These are phyloP conservation scores for Momotus momota DNA, from an alignment of 2,797 vertebrate species.

Conservation along the genomic window DNA sequence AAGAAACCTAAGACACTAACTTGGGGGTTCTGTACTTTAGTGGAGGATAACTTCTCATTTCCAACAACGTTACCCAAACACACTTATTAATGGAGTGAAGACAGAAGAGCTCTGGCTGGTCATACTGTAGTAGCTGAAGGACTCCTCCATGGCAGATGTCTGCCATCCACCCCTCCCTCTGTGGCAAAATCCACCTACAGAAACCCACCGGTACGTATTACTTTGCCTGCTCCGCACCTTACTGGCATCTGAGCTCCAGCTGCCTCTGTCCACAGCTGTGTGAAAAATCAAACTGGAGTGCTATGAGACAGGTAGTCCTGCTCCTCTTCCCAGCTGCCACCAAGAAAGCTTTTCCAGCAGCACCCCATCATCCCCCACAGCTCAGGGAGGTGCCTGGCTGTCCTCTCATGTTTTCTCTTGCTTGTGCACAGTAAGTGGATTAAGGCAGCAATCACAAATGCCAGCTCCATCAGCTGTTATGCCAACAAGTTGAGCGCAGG, in stretches of 20 bases:
- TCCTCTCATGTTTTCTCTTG: neutral
- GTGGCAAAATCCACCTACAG: neutral
- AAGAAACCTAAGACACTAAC: neutral
- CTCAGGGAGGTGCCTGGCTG: neutral
- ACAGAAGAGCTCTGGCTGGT: neutral
- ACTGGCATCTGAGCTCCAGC: neutral
- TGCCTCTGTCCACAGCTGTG: neutral
- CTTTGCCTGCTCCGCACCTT: neutral
- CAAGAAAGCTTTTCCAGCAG: neutral
- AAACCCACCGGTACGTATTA: neutral
- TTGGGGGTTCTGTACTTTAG: neutral
- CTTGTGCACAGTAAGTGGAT: neutral
- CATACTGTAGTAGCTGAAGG: neutral
- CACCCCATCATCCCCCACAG: neutral
- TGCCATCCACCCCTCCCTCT: neutral
- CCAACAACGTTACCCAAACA: neutral
- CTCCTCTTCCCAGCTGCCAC: neutral
- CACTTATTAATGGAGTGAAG: neutral
- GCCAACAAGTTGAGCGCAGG: neutral
- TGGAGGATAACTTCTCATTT: neutral
- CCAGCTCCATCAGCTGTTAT: neutral
- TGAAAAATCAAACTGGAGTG: neutral
- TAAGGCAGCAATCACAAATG: neutral
- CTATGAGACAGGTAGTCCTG: neutral
- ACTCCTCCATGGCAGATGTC: neutral